These are phyloP conservation scores for Xyrauchen texanus DNA, from an alignment of 2,113 vertebrate species.

Conservation along the genomic window DNA sequence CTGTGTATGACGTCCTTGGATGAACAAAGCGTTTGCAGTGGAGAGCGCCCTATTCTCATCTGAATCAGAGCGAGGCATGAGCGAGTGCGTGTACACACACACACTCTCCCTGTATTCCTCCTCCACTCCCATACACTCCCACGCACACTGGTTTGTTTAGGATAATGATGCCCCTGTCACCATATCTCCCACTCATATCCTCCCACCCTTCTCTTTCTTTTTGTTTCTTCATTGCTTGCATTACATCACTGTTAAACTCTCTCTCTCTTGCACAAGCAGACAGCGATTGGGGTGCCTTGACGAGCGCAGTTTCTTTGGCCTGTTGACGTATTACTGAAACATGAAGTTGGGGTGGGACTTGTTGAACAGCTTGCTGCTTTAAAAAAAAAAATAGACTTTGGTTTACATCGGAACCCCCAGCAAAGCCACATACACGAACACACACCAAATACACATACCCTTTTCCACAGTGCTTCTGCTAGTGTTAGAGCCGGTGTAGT, in stretches of 20 bases:
- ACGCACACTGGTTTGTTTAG: constrained; percentile 55
- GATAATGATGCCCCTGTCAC: constrained; percentile 58
- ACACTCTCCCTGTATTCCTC: constrained; percentile 7
- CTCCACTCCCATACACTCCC: constrained; percentile 46
- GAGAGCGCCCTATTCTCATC: constrained; percentile 6
- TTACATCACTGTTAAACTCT: constrained; percentile 28
- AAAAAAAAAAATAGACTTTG: no score
- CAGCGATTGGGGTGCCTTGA: not conserved
- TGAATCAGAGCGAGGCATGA: not conserved
- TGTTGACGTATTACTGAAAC: no score
- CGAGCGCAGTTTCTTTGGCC: no score
- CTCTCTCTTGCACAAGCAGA: constrained; percentile 6
- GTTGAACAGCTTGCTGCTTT: no score
- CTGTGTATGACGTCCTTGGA: constrained; percentile 41
- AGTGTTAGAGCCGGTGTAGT: no score
- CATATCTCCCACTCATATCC: constrained; percentile 47
- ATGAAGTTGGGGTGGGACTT: no score
- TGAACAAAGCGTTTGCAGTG: constrained; percentile 10
- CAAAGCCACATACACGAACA: no score
- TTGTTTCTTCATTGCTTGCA: constrained; percentile 25
- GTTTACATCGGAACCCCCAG: no score
- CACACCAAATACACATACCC: no score
- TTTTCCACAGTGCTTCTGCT: no score
- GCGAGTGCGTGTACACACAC: not conserved
- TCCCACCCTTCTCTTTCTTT: constrained; percentile 37